Evolutionary conservation across 2,113 vertebrate genomes (phyloP).

Genomic region (Plectropomus leopardus): DNA sequence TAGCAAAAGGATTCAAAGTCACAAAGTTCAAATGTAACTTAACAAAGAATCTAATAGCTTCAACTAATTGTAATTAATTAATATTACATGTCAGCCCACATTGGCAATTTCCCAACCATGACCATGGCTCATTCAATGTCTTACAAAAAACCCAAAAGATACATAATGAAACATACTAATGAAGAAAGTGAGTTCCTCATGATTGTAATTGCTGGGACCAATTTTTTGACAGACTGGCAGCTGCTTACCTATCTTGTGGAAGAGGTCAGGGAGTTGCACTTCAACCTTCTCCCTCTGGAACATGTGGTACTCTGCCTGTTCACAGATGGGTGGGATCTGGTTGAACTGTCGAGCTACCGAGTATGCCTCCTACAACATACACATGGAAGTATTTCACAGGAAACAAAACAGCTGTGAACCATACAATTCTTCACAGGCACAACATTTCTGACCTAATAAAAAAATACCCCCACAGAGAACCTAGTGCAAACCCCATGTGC

Average conservation of each 20-base stretch:
- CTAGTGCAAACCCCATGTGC: background rate
- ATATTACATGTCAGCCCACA: background rate
- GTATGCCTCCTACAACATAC: conserved; percentile 88
- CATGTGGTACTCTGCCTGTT: conserved; percentile 96
- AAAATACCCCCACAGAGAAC: background rate
- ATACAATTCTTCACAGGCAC: background rate
- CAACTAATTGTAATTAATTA: background rate
- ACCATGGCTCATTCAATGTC: background rate
- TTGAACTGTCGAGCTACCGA: conserved; percentile 94
- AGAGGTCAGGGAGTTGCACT: conserved; percentile 92
- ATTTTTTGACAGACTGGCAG: background rate
- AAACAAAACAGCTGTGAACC: background rate
- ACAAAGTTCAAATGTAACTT: background rate
- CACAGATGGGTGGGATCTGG: conserved; percentile 92
- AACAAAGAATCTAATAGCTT: background rate
- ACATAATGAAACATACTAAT: too few species aligned
- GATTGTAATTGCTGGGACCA: too few species aligned
- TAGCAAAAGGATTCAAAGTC: too few species aligned
- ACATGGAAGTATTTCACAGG: conserved; percentile 10
- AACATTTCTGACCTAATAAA: background rate
- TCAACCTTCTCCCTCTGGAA: conserved; percentile 97
- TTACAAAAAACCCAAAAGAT: too few species aligned
- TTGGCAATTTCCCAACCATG: background rate
- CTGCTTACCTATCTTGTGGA: conserved; percentile 91
- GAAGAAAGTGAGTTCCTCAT: background rate